Conservation (phyloP, 1,140 invertebrate genomes). For the Caenorhabditis remanei region DNA sequence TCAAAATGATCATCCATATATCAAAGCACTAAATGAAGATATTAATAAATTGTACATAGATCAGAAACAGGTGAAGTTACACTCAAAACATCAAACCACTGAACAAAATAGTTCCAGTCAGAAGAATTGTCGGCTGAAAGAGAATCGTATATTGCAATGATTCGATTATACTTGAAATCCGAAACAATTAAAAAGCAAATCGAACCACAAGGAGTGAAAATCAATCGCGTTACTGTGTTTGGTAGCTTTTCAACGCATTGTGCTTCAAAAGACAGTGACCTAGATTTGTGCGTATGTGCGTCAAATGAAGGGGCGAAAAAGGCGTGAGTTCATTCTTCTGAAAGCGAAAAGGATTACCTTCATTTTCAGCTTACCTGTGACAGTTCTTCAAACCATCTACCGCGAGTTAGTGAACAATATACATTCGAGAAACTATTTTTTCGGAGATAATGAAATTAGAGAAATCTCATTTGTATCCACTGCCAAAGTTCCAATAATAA, state of each 20-base stretch:
- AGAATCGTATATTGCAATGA: background rate
- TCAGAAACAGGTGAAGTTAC: background rate
- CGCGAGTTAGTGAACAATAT: background rate
- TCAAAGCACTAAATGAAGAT: background rate
- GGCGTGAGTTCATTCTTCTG: background rate
- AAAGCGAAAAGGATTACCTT: background rate
- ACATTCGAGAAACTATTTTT: background rate
- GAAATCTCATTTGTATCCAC: background rate
- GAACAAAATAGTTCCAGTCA: background rate
- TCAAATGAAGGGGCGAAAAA: background rate
- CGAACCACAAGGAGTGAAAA: background rate
- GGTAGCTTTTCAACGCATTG: constrained; percentile 4
- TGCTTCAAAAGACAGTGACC: background rate
- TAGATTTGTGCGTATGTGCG: constrained; percentile 13
- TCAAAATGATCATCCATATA: background rate
- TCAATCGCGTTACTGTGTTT: background rate
- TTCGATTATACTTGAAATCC: background rate
- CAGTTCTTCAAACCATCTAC: background rate
- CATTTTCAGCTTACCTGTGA: background rate
- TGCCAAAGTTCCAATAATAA: background rate
- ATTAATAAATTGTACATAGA: background rate
- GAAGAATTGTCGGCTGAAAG: background rate
- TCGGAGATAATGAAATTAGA: background rate
- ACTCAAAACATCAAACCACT: background rate
- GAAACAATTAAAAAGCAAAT: background rate